Evolutionary conservation across 2,113 vertebrate species (phyloP).

Genomic region (Accipiter cooperii): DNA sequence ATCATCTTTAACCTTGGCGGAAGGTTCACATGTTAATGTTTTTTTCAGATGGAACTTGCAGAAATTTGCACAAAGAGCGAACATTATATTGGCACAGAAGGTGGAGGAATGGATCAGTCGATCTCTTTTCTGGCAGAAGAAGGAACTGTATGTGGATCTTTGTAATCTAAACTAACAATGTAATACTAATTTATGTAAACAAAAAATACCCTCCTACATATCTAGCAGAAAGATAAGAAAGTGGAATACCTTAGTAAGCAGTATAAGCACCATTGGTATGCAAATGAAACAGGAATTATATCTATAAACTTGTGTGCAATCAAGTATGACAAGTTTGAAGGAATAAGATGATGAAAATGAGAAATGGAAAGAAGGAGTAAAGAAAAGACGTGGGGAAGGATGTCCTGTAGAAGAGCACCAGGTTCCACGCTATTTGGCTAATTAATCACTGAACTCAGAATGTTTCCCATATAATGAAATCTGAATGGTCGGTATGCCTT

Average conservation of each 20-base stretch:
- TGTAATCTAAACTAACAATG: neutral
- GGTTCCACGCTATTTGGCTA: neutral
- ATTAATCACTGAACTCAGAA: neutral
- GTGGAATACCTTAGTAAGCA: neutral
- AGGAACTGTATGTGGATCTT: slow-evolving; percentile 82
- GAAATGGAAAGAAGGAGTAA: neutral
- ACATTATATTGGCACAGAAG: slow-evolving; percentile 92
- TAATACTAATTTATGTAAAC: neutral
- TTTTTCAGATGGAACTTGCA: slow-evolving; percentile 82
- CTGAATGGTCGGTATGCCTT: slow-evolving; percentile 38
- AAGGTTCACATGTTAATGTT: neutral
- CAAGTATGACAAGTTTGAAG: neutral
- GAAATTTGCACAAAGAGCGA: slow-evolving; percentile 92
- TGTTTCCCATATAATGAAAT: slow-evolving; percentile 20
- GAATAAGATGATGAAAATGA: neutral
- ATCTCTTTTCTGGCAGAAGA: slow-evolving; percentile 94
- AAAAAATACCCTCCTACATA: neutral
- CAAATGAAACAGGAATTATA: neutral
- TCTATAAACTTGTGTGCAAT: neutral
- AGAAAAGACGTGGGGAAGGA: neutral
- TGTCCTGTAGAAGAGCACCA: neutral
- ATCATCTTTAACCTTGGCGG: neutral
- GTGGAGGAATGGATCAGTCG: slow-evolving; percentile 98
- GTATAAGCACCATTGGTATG: neutral
- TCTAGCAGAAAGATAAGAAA: neutral